Percentiles rank a stretch among this genome's conserved stretches.
These are phyloP conservation scores for Panthera leo DNA, from an alignment of 2,113 vertebrate species.

Conservation along the genomic window DNA sequence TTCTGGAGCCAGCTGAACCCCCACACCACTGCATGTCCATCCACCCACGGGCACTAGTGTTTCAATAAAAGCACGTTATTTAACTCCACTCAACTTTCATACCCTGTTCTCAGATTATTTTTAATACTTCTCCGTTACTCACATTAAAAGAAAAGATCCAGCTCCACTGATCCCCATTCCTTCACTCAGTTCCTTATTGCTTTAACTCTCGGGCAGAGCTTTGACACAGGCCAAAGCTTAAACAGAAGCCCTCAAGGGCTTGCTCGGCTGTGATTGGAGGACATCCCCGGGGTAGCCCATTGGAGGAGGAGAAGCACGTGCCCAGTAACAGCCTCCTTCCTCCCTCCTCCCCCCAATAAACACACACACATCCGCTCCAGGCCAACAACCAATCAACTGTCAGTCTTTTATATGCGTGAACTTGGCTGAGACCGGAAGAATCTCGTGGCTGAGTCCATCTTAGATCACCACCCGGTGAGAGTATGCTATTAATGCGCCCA, in stretches of 20 bases:
- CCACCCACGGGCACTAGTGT: not conserved
- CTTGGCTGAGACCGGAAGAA: not conserved
- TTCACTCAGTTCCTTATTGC: not conserved
- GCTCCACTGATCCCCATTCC: not conserved
- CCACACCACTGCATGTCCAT: not conserved
- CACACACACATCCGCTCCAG: no score
- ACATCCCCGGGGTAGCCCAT: not conserved
- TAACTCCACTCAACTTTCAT: not conserved
- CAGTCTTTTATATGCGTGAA: not conserved
- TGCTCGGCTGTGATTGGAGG: not conserved
- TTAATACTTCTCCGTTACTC: not conserved
- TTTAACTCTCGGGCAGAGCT: not conserved
- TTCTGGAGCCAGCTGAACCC: not conserved
- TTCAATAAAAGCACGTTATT: not conserved
- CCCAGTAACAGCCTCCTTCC: not conserved
- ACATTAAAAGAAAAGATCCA: not conserved
- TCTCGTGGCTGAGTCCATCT: not conserved
- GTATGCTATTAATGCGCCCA: not conserved
- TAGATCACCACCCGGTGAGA: not conserved
- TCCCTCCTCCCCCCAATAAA: no score
- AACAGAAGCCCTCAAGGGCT: not conserved
- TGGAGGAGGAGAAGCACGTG: not conserved
- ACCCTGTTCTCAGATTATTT: not conserved
- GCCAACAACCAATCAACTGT: not conserved
- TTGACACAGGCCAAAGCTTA: not conserved